Evolutionary conservation across 2,797 vertebrate genomes (phyloP), one percentile per base, ranked within the genome.

Genomic region (Chaunax sp.): DNA sequence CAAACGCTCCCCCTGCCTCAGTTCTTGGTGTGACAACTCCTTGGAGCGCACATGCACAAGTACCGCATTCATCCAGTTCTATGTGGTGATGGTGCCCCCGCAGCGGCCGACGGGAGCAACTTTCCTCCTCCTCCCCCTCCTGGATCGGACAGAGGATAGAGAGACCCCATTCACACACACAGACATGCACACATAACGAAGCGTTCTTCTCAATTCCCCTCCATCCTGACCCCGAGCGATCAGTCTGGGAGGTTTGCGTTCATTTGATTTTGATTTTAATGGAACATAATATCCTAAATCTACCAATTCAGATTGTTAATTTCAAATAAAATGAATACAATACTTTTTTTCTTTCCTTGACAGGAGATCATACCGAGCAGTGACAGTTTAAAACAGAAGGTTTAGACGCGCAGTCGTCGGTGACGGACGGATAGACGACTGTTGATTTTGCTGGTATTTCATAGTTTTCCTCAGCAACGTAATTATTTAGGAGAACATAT

Each of bases 321-420:
- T 93, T 90, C 85, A 90, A 93, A 91, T 91, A 88, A 84, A 79
- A 68, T 80, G 77, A 77, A 80, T 80, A 80, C 89, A 91, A 90
- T 81, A 74, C 77, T 90, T 86, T 89, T 90, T 3, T 85, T 64
- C 74, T 65, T 8, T 85, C 79, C 79, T 85, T 72, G 73, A 87
- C 75, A 73, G 63, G 75, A 80, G 70, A 87, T 22, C 66, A 80
- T 64, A 44, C 81, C 80, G 63, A 73, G 50, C 44, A 56, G 43
- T 26, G 62, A 47, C 26, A 60, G 43, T 52, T 63, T 6, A 25
- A 55, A 23, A 55, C 0, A 6, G 13, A 44, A 15, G 33, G 56
- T 40, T 51, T 33, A 20, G 18, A 38, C 26, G 22, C 45, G 9
- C 37, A 19, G 23, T 19, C 40, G 74, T 59, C 6, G 43, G 55